Conservation (phyloP, 2,888 invertebrate species). For the Villa cingulata region DNA sequence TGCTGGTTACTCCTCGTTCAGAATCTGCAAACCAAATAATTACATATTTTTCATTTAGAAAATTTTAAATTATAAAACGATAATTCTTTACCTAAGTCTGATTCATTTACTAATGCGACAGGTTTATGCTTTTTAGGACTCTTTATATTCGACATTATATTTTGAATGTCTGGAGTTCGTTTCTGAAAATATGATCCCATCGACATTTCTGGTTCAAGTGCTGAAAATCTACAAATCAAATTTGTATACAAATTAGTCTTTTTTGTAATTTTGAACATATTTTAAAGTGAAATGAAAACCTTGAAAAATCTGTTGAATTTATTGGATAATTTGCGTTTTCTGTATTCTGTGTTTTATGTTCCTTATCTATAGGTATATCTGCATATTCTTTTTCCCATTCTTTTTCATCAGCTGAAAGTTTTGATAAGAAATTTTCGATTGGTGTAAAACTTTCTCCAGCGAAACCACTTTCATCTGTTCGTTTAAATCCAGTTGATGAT, state of each 20-base stretch:
- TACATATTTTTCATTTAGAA: no score
- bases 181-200: constrained; percentile 18
- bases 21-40: no score
- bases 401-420: constrained; percentile 27
- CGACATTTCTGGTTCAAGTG: constrained; percentile 27
- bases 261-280: no score
- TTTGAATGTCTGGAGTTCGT: constrained; percentile 27
- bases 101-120: constrained; percentile 18
- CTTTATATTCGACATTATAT: constrained; percentile 21
- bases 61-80: no score
- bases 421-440: constrained; percentile 29
- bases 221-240: constrained; percentile 10
- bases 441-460: constrained; percentile 24
- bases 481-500: background rate
- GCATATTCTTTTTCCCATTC: constrained; percentile 32
- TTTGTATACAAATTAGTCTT: no score
- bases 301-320: no score
- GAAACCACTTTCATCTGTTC: constrained; percentile 9
- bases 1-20: no score
- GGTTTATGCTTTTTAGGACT: constrained; percentile 20
- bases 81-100: background rate
- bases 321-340: no score
- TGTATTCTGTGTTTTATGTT: background rate
- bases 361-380: constrained; percentile 25
- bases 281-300: no score